Percentiles rank a stretch among this genome's conserved stretches.
Conservation (phyloP, 64 coral and sea anemone species). For the Montipora foliosa region DNA sequence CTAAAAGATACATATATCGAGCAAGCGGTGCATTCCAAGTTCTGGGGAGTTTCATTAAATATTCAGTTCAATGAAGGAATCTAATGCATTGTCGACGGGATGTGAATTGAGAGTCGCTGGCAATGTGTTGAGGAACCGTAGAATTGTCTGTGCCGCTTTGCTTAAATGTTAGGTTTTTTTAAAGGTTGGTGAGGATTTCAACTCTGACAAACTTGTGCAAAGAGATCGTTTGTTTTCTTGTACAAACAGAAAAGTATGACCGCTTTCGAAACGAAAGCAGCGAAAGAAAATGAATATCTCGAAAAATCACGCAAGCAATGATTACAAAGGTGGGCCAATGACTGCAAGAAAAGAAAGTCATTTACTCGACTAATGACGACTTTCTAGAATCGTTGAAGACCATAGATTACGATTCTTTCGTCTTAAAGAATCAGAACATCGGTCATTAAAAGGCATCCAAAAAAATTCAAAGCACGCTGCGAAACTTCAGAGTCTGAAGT, state of each 20-base stretch:
- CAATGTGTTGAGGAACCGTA: no score
- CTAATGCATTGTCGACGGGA: no score
- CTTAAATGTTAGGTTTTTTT: no score
- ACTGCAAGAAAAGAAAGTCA: background rate
- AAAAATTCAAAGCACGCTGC: no score
- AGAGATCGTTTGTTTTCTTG: slow-evolving; percentile 6
- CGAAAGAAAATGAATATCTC: background rate
- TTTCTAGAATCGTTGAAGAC: background rate
- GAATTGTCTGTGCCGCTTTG: no score
- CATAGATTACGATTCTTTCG: background rate
- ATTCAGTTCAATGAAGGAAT: no score
- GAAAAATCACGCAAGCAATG: background rate
- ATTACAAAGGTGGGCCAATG: background rate
- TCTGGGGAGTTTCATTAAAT: no score
- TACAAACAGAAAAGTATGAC: background rate
- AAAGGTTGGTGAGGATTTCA: background rate
- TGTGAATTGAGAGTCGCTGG: no score
- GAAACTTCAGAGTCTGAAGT: no score
- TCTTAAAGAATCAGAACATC: background rate
- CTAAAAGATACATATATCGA: no score
- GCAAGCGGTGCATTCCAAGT: no score
- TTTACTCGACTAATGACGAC: slow-evolving; percentile 18
- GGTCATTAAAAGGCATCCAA: background rate
- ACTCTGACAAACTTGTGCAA: background rate
- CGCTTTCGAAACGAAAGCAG: background rate